phyloP scores from a whole-genome alignment of 2,113 vertebrate species.

The Salvelinus sp. region DNA sequence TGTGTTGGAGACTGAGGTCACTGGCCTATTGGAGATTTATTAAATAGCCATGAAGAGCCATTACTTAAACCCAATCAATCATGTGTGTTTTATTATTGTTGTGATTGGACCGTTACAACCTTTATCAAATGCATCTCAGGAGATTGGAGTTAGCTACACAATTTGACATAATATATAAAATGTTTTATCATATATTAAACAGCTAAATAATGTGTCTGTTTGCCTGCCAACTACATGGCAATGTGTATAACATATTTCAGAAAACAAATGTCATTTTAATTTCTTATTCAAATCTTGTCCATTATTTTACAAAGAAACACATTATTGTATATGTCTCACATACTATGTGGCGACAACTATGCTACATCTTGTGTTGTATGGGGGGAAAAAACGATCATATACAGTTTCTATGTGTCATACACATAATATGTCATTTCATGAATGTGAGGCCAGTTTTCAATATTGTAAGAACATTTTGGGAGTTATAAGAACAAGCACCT shows the following conservation, averaged over 20 bases:
- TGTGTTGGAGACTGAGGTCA: constrained; percentile 71
- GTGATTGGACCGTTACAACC: constrained; percentile 49
- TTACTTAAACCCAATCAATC: constrained; percentile 69
- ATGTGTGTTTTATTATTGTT: constrained; percentile 58
- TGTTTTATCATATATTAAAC: not conserved
- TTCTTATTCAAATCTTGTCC: too few species aligned
- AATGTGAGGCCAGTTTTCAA: too few species aligned
- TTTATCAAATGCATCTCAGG: constrained; percentile 57
- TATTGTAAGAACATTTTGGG: too few species aligned
- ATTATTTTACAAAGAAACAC: too few species aligned
- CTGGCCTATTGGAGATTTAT: constrained; percentile 73
- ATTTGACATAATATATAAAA: not conserved
- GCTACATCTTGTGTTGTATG: too few species aligned
- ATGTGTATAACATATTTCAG: not conserved
- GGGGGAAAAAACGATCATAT: too few species aligned
- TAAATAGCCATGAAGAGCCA: constrained; percentile 66
- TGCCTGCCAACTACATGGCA: not conserved
- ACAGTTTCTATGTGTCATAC: too few species aligned
- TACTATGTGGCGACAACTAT: too few species aligned
- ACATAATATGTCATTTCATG: too few species aligned
- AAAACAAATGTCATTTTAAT: rapidly evolving
- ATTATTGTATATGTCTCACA: too few species aligned
- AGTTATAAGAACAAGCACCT: too few species aligned
- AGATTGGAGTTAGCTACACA: constrained; percentile 15
- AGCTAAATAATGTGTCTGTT: not conserved